These are phyloP conservation scores for Sweltsa coloradensis DNA, from an alignment of 1,140 invertebrate genomes.

Conservation along the genomic window DNA sequence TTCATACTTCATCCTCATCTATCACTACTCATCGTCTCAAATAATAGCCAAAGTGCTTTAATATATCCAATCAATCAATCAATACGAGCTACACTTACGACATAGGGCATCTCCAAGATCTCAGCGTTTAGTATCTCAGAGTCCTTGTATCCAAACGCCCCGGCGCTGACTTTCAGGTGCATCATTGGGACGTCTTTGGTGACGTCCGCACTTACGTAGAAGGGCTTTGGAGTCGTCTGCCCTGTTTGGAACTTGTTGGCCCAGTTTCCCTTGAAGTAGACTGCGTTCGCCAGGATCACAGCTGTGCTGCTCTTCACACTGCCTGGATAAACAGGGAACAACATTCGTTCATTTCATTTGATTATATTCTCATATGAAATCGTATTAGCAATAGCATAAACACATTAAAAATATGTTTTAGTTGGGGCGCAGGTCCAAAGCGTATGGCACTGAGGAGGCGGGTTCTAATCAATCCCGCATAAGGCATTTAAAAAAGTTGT, in stretches of 20 bases:
- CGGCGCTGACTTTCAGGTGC: constrained; percentile 49
- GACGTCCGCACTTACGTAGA: constrained; percentile 28
- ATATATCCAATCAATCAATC: not conserved
- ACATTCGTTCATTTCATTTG: too few relatives aligned
- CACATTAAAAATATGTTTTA: too few relatives aligned
- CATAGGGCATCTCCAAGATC: constrained; percentile 42
- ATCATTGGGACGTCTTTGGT: constrained; percentile 34
- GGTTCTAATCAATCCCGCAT: too few relatives aligned
- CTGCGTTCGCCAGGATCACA: constrained; percentile 61
- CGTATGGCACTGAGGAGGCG: too few relatives aligned
- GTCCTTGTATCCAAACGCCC: constrained; percentile 35
- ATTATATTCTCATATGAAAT: too few relatives aligned
- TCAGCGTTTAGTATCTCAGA: constrained; percentile 35
- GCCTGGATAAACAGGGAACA: too few relatives aligned
- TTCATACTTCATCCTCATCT: too few relatives aligned
- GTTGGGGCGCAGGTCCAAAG: too few relatives aligned
- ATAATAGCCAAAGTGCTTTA: too few relatives aligned
- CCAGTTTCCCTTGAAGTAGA: constrained; percentile 76
- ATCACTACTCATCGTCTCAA: too few relatives aligned
- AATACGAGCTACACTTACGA: constrained; percentile 22
- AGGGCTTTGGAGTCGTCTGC: constrained; percentile 31
- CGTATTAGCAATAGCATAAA: too few relatives aligned
- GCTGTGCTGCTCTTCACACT: not conserved
- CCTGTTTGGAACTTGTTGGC: constrained; percentile 38
- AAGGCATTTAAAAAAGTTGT: too few relatives aligned